Evolutionary conservation across 2,888 invertebrate species (phyloP).

Genomic region (Ametastegia equiseti): DNA sequence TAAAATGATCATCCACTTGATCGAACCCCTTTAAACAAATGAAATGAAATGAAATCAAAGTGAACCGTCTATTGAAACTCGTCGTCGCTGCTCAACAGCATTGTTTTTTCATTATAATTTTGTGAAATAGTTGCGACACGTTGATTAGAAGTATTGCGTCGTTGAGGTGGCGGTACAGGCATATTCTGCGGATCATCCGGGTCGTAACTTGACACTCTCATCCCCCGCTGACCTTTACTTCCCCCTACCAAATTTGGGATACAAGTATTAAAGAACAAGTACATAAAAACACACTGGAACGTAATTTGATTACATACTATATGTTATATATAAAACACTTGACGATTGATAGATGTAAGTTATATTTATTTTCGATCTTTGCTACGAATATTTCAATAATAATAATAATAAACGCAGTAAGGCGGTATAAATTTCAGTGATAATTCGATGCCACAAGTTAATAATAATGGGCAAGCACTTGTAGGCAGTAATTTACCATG

Average conservation of each 20-base stretch:
- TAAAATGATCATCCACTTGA: background rate
- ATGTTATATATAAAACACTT: background rate
- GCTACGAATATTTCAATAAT: no score
- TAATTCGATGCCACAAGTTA: background rate
- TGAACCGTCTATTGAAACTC: constrained; percentile 86
- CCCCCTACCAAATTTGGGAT: constrained; percentile 73
- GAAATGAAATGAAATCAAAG: background rate
- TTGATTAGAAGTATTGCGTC: constrained; percentile 80
- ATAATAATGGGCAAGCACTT: background rate
- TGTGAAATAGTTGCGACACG: constrained; percentile 89
- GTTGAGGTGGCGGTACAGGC: constrained; percentile 73
- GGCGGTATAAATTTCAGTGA: no score
- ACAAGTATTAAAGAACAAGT: constrained; percentile 4
- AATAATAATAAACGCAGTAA: no score
- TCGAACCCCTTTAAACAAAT: background rate
- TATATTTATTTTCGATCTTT: background rate
- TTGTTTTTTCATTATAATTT: constrained; percentile 97
- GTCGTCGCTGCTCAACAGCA: constrained; percentile 96
- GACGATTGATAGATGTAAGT: background rate
- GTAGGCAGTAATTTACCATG: background rate
- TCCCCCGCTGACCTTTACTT: constrained; percentile 82
- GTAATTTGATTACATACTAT: no score
- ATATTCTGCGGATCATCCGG: constrained; percentile 81
- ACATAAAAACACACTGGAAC: background rate
- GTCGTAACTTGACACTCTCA: constrained; percentile 83